Percentiles rank a stretch among this genome's conserved stretches.
Conservation (phyloP, 2,113 vertebrate species). For the Potamarius usumacintae region DNA sequence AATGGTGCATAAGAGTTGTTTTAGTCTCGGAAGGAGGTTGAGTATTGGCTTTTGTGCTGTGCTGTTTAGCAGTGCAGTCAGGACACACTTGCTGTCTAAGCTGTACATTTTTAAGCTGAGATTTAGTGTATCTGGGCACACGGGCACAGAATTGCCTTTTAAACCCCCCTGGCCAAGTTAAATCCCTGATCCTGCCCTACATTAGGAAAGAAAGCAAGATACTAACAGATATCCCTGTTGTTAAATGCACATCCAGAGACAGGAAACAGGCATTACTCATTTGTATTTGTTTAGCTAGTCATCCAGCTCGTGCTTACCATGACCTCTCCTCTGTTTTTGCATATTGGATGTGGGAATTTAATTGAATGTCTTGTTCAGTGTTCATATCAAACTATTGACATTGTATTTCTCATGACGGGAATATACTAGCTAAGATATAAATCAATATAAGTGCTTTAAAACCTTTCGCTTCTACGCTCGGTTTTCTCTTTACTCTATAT, state of each 20-base stretch:
- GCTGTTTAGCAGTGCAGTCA: constrained; percentile 40
- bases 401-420: neutral
- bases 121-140: constrained; percentile 42
- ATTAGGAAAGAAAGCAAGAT: constrained; percentile 66
- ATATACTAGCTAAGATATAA: neutral
- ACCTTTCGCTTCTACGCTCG: neutral
- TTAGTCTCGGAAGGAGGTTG: neutral
- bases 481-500: neutral
- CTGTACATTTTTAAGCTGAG: constrained; percentile 57
- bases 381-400: too few species aligned
- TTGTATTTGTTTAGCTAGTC: neutral
- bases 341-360: neutral
- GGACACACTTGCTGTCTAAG: constrained; percentile 33
- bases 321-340: neutral
- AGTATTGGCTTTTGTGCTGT: constrained; percentile 16
- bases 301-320: neutral
- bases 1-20: neutral
- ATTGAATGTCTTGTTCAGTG: neutral
- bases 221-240: constrained; percentile 58
- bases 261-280: constrained; percentile 31
- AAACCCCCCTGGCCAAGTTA: constrained; percentile 56
- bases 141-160: constrained; percentile 14
- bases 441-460: neutral
- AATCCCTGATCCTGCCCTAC: constrained; percentile 73
- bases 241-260: constrained; percentile 62